Percentiles rank a stretch among this genome's conserved stretches.
phyloP scores from a whole-genome alignment of 2,888 invertebrate genomes.

The Amiota communis region DNA sequence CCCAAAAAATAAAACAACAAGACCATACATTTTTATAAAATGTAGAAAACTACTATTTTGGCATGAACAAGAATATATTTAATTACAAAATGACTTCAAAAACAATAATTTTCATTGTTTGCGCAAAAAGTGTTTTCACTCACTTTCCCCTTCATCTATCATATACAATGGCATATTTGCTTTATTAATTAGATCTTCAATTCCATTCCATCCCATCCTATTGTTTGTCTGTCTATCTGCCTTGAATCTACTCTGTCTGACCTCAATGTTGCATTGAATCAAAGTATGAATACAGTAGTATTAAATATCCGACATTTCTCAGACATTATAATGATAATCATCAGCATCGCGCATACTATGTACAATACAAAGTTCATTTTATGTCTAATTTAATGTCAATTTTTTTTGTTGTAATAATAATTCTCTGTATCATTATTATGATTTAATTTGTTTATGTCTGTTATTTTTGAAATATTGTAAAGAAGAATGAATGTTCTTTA shows the following conservation, averaged over 20 bases:
- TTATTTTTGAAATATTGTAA: conserved; percentile 17
- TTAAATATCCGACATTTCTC: too few species aligned
- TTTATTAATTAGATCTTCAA: conserved; percentile 40
- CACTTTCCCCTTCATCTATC: neutral
- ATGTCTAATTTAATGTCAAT: conserved; percentile 10
- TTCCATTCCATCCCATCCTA: neutral
- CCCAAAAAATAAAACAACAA: neutral
- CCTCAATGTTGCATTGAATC: too few species aligned
- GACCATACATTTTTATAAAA: too few species aligned
- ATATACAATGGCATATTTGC: conserved; percentile 7
- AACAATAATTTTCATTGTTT: conserved; percentile 42
- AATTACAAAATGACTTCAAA: neutral
- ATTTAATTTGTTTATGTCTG: conserved; percentile 16
- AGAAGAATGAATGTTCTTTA: conserved; percentile 2
- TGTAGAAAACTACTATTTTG: neutral
- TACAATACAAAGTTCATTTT: neutral
- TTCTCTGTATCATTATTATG: neutral
- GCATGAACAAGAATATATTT: neutral
- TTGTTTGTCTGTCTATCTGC: neutral
- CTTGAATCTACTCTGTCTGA: too few species aligned
- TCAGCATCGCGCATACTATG: neutral
- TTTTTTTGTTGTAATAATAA: neutral
- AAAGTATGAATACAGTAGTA: too few species aligned
- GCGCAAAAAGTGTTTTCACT: conserved; percentile 17
- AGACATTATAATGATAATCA: too few species aligned